Conservation (phyloP, 2,797 vertebrate genomes). For the Hozukius guyotensis region DNA sequence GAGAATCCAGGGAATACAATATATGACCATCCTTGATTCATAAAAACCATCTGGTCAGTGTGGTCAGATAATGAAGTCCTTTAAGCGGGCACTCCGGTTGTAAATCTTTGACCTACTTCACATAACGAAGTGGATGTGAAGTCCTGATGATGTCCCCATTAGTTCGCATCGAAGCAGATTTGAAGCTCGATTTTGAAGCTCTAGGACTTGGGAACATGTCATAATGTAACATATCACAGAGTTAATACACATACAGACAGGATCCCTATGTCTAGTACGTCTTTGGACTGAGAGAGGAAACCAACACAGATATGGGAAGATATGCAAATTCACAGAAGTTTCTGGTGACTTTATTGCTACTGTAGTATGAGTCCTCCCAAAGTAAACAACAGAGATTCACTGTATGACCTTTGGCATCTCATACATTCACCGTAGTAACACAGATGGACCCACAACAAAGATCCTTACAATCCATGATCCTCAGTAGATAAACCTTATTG, state of each 20-base stretch:
- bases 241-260: not conserved
- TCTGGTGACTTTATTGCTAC: not conserved
- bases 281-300: not conserved
- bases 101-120: slow-evolving; percentile 10
- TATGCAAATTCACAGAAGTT: not conserved
- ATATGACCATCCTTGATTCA: not conserved
- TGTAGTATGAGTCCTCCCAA: not conserved
- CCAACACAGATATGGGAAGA: not conserved
- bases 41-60: not conserved
- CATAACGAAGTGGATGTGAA: not conserved
- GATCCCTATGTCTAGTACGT: not conserved
- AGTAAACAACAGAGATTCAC: not conserved
- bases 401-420: not conserved
- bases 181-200: not conserved
- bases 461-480: not conserved
- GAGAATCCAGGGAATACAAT: not conserved
- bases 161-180: not conserved
- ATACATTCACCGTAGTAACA: not conserved
- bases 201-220: not conserved
- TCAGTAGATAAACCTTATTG: not conserved
- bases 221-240: not conserved
- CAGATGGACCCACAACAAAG: not conserved
- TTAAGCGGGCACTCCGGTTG: not conserved
- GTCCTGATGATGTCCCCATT: not conserved
- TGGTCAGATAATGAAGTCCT: slow-evolving; percentile 6